Evolutionary conservation across 2,888 invertebrate genomes (phyloP), one percentile per base, ranked within the genome.

Genomic region (Leucoptera coffeella): DNA sequence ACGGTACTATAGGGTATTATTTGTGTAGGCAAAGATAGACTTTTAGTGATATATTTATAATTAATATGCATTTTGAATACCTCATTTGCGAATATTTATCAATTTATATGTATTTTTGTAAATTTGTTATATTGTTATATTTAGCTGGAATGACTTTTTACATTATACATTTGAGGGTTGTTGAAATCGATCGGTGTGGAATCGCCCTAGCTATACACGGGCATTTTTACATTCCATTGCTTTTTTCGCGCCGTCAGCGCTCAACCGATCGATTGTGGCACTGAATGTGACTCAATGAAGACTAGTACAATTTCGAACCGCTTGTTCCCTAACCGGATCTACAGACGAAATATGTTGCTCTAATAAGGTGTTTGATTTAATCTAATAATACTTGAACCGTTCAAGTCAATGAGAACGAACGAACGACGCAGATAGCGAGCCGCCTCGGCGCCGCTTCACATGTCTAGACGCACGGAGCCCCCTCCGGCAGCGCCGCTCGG

Each of bases 121-220:
- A 77, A 74, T 77, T 77, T 78, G 77, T 78, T 78, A 77, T 77
- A 75, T 74, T 76, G 76, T 77, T 77, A 75, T 74, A 74, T 75
- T 75, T 75, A 74, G 77, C 77, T 64, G 67, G 61, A 69, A 62
- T 65, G 65, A 67, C 61, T 59, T 26, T 27, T 28, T 57, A 60
- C 54, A 51, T 46, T 42, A 23, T 43, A 55, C 50, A 47, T 50
- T 52, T 46, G 48, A 56, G 56, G 44, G 44, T 47, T 47, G 41
- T 9, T 6, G 43, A 45, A 52, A 48, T 56, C 53, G 51, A 48
- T 44, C 47, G 53, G 54, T 51, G 48, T 36, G 54, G 38, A 42
- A 49, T 49, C 54, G 53, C 50, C 43, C 42, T 47, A 44, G 45
- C 46, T 43, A 45, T 47, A 42, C 15, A 8, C 14, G n/a, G 10